Percentiles rank a stretch among this genome's conserved stretches.
Evolutionary conservation across 2,113 vertebrate genomes (phyloP).

Genomic region (Falco punctatus): DNA sequence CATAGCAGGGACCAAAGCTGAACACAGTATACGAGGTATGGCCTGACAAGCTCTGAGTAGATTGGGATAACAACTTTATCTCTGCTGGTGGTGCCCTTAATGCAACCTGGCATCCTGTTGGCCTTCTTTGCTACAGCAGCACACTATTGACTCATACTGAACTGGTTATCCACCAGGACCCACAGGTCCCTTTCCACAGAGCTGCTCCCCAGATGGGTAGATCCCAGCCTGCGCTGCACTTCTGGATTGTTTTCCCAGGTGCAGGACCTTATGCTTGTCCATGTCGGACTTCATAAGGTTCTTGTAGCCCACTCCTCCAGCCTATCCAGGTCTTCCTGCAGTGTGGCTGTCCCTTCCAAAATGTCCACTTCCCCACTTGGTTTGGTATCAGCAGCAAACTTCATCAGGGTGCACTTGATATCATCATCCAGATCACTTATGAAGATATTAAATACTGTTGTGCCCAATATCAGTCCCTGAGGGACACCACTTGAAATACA

Average conservation of each 20-base stretch:
- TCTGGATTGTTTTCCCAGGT: not conserved
- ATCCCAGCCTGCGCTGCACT: not conserved
- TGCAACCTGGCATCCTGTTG: not conserved
- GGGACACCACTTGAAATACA: not conserved
- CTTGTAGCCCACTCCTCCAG: not conserved
- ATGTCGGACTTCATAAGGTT: not conserved
- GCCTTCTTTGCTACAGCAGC: not conserved
- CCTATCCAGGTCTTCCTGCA: not conserved
- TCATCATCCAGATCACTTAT: not conserved
- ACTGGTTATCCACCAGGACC: not conserved
- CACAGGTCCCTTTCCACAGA: not conserved
- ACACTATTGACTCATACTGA: not conserved
- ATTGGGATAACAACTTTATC: not conserved
- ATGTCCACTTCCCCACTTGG: not conserved
- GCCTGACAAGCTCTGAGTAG: not conserved
- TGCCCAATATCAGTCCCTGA: not conserved
- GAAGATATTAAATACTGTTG: not conserved
- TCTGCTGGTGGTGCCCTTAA: not conserved
- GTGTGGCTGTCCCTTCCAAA: not conserved
- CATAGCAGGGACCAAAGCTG: not conserved
- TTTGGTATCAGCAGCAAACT: not conserved
- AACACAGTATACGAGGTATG: not conserved
- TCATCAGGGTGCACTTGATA: not conserved
- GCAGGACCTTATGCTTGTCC: not conserved
- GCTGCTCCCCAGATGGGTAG: not conserved